Conservation (phyloP, 2,113 vertebrate species). For the Megaceryle torquata region DNA sequence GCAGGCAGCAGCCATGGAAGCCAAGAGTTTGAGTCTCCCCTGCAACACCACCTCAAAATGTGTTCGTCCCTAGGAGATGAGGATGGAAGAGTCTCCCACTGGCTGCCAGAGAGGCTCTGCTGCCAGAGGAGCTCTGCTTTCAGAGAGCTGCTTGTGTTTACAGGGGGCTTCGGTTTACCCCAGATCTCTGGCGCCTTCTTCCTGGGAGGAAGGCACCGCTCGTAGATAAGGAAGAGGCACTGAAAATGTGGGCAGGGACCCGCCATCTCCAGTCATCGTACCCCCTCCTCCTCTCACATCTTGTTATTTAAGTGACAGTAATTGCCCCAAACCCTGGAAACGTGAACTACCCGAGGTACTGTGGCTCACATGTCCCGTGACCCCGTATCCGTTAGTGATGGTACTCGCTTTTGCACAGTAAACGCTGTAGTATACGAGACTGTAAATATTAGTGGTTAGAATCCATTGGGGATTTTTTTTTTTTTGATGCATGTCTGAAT, state of each 20-base stretch:
- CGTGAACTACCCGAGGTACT: background rate
- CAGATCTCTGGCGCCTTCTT: slow-evolving; percentile 8
- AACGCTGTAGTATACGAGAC: slow-evolving; percentile 60
- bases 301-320: background rate
- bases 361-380: background rate
- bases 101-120: slow-evolving; percentile 28
- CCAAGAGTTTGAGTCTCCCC: background rate
- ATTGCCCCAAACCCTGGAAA: background rate
- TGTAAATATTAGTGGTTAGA: slow-evolving; percentile 68
- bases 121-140: slow-evolving; percentile 23
- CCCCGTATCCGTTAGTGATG: slow-evolving; percentile 28
- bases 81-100: background rate
- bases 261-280: background rate
- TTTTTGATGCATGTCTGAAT: slow-evolving; percentile 57
- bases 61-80: background rate
- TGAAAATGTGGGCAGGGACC: slow-evolving; percentile 31
- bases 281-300: slow-evolving; percentile 24
- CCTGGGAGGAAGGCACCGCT: background rate
- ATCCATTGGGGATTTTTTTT: background rate
- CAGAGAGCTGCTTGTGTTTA: slow-evolving; percentile 52
- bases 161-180: slow-evolving; percentile 28
- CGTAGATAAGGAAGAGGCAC: slow-evolving; percentile 23
- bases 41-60: background rate
- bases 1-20: background rate
- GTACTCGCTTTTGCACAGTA: slow-evolving; percentile 70